Evolutionary conservation across 1,140 invertebrate genomes (phyloP).

Genomic region (Macrostomum lignano): DNA sequence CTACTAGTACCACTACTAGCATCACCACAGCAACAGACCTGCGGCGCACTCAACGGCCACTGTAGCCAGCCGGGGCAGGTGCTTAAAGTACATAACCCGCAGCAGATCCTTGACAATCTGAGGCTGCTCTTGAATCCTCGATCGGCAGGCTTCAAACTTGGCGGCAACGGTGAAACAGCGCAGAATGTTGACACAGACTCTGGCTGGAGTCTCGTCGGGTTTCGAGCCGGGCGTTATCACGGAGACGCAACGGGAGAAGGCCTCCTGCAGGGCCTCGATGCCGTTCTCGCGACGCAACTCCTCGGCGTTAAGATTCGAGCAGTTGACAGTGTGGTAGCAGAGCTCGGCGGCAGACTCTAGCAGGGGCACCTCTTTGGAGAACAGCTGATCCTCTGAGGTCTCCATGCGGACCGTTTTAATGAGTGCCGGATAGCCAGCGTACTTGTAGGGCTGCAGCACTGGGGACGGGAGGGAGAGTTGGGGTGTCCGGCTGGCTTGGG

Average conservation of each 20-base stretch:
- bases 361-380: slow-evolving; percentile 50
- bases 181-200: slow-evolving; percentile 69
- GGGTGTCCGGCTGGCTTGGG: too few relatives aligned
- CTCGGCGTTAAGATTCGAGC: slow-evolving; percentile 84
- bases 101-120: slow-evolving; percentile 58
- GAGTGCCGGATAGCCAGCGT: slow-evolving; percentile 86
- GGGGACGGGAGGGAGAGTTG: too few relatives aligned
- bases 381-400: slow-evolving; percentile 63
- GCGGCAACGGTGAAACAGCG: slow-evolving; percentile 72
- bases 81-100: slow-evolving; percentile 32
- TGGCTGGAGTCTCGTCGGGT: slow-evolving; percentile 33
- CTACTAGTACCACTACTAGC: too few relatives aligned
- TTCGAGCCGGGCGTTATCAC: slow-evolving; percentile 46
- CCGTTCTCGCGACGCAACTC: slow-evolving; percentile 73
- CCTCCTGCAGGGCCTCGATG: slow-evolving; percentile 36
- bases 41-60: slow-evolving; percentile 50
- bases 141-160: slow-evolving; percentile 60
- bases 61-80: slow-evolving; percentile 45
- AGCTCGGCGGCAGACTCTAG: slow-evolving; percentile 67
- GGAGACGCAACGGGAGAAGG: slow-evolving; percentile 51
- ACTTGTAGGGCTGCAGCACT: slow-evolving; percentile 94
- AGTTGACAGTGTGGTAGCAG: slow-evolving; percentile 76
- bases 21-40: too few relatives aligned
- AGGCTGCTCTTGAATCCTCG: slow-evolving; percentile 49
- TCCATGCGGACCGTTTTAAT: slow-evolving; percentile 80